Evolutionary conservation across 2,113 vertebrate genomes (phyloP).

Genomic region (Entosphenus tridentatus): DNA sequence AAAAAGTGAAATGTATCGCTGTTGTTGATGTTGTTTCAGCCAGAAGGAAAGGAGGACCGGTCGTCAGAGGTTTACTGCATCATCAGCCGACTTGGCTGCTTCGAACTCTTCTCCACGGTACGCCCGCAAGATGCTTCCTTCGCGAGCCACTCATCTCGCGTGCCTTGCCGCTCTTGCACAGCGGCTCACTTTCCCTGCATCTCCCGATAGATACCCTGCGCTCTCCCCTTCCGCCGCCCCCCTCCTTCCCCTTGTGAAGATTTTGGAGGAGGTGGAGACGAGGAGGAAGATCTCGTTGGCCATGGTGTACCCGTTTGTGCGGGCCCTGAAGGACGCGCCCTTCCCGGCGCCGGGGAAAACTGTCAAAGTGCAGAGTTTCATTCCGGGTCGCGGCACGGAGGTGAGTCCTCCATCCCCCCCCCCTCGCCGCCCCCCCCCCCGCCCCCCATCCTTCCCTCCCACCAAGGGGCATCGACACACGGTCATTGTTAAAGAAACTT

Average conservation of each 20-base stretch:
- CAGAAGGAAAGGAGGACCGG: slow-evolving; percentile 40
- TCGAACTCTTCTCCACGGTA: slow-evolving; percentile 77
- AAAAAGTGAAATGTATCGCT: no score
- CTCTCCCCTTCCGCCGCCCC: neutral
- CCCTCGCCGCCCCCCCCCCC: no score
- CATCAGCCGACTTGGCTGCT: slow-evolving; percentile 73
- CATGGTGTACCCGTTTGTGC: slow-evolving; percentile 92
- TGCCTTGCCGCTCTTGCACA: neutral
- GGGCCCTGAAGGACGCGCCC: slow-evolving; percentile 55
- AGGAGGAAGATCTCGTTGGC: slow-evolving; percentile 68
- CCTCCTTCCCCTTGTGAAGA: slow-evolving; percentile 21
- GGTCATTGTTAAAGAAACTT: no score
- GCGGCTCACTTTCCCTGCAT: neutral
- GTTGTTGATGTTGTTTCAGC: slow-evolving; percentile 21
- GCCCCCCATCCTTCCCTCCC: no score
- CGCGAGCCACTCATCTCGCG: no score
- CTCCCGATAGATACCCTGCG: neutral
- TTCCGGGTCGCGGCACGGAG: slow-evolving; percentile 72
- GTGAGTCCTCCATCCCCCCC: slow-evolving; percentile 18
- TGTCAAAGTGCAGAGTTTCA: slow-evolving; percentile 83
- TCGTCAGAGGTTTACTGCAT: slow-evolving; percentile 78
- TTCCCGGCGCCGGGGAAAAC: slow-evolving; percentile 77
- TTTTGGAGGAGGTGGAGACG: slow-evolving; percentile 89
- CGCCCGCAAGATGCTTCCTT: neutral
- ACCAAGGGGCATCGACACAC: no score